Evolutionary conservation across 2,797 vertebrate genomes (phyloP).

Genomic region (Zenarchopterus dispar): DNA sequence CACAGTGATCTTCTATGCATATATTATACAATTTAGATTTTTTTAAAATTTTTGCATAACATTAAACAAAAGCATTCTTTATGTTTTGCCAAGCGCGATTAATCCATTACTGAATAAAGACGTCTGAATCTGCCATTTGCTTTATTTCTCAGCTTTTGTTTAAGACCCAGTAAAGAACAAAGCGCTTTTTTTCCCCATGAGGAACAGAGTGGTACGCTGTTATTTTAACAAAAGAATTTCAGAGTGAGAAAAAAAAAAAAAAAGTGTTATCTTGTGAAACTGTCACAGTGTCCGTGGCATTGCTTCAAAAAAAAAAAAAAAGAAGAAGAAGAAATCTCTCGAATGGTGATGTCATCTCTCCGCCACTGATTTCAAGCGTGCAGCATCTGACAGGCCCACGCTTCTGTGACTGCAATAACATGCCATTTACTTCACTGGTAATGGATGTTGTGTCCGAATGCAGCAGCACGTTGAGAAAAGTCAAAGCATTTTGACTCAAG

Average conservation of each 20-base stretch:
- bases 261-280: constrained; percentile 2
- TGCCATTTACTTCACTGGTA: constrained; percentile 44
- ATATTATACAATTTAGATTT: not conserved
- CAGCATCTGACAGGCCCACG: constrained; percentile 5
- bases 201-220: constrained; percentile 24
- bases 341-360: constrained; percentile 47
- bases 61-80: not conserved
- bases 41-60: not conserved
- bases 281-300: constrained; percentile 30
- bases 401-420: constrained; percentile 24
- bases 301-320: constrained; percentile 21
- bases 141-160: constrained; percentile 3
- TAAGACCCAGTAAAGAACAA: constrained; percentile 29
- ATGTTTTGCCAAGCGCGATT: not conserved
- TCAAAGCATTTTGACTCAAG: no score
- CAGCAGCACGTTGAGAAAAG: constrained; percentile 24
- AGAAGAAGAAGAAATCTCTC: constrained; percentile 13
- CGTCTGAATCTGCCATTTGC: not conserved
- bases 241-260: constrained; percentile 14
- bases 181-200: constrained; percentile 25
- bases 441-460: constrained; percentile 29
- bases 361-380: constrained; percentile 10
- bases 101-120: not conserved
- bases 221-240: constrained; percentile 48
- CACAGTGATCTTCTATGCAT: not conserved